phyloP scores from a whole-genome alignment of 2,797 vertebrate genomes.

The Falco cherrug region DNA sequence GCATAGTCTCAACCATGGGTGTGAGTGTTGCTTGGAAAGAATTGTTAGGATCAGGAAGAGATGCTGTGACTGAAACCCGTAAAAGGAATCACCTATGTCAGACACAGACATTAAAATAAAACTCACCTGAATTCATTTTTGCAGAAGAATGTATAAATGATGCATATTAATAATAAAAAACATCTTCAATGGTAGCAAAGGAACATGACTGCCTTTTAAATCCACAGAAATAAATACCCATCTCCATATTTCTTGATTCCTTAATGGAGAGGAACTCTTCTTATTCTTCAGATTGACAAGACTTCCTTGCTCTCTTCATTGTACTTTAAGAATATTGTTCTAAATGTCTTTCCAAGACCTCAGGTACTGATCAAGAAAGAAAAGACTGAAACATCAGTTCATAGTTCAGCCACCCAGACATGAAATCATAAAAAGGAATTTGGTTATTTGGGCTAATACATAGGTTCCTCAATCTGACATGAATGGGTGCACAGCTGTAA shows the following conservation, averaged over 20 bases:
- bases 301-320: background rate
- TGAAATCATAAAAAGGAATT: background rate
- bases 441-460: background rate
- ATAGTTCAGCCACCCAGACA: background rate
- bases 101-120: background rate
- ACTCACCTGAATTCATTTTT: background rate
- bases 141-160: background rate
- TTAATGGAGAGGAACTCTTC: background rate
- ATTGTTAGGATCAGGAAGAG: background rate
- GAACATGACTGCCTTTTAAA: background rate
- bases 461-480: accelerated
- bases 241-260: background rate
- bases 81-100: background rate
- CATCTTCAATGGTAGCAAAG: background rate
- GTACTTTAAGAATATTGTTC: background rate
- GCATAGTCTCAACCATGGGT: background rate
- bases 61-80: background rate
- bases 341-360: background rate
- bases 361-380: background rate
- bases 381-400: background rate
- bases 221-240: background rate
- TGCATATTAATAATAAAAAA: background rate
- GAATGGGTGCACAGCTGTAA: background rate
- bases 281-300: background rate
- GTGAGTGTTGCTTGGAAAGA: background rate